Percentiles rank a stretch among this genome's conserved stretches.
Evolutionary conservation across 2,113 vertebrate species (phyloP).

Genomic region (Ptilonorhynchus violaceus): DNA sequence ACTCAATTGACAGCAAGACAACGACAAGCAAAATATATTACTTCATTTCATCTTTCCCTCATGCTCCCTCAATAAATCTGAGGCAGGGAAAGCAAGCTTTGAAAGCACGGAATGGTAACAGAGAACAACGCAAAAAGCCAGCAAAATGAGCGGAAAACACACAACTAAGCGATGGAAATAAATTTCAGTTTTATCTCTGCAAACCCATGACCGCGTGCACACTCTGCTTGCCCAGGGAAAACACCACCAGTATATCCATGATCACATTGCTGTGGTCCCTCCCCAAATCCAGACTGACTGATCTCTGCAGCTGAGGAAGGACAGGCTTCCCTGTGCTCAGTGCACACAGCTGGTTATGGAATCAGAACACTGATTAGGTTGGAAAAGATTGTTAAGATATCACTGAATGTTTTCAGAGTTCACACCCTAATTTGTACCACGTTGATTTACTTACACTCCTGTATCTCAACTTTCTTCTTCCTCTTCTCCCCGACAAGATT

Average conservation of each 20-base stretch:
- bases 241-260: background rate
- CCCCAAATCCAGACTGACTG: background rate
- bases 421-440: background rate
- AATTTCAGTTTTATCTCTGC: background rate
- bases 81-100: background rate
- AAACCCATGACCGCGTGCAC: background rate
- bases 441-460: background rate
- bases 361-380: background rate
- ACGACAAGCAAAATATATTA: constrained; percentile 18
- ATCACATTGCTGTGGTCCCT: fast-evolving
- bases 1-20: background rate
- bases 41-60: constrained; percentile 38
- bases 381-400: background rate
- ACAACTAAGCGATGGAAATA: background rate
- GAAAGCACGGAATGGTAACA: background rate
- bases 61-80: background rate
- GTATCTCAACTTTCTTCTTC: background rate
- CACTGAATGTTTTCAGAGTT: background rate
- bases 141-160: background rate
- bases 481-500: background rate
- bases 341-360: background rate
- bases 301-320: background rate
- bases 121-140: background rate
- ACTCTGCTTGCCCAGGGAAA: background rate
- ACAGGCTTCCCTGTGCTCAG: fast-evolving